phyloP scores from a whole-genome alignment of 2,797 vertebrate species.

The Gephyroberyx darwinii region DNA sequence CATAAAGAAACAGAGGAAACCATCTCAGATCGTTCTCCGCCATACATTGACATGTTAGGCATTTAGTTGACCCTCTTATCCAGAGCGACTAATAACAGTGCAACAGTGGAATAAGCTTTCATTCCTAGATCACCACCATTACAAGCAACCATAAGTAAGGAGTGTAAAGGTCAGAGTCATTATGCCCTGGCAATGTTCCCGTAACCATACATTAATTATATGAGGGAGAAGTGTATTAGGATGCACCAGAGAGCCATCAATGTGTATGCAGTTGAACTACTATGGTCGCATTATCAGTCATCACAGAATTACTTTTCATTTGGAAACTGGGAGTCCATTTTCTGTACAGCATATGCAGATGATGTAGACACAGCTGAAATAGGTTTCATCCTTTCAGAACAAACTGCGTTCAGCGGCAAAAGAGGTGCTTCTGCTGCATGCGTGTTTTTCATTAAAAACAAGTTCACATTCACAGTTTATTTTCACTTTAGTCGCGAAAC shows the following conservation, averaged over 20 bases:
- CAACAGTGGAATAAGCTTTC: background rate
- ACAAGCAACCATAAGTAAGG: background rate
- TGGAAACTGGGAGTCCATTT: too few relatives aligned
- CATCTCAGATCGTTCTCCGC: too few relatives aligned
- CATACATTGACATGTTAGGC: slow-evolving; percentile 6
- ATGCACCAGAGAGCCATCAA: background rate
- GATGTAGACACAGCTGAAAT: background rate
- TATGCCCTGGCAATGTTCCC: background rate
- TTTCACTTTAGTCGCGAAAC: background rate
- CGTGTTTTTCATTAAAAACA: background rate
- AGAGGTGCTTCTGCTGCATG: background rate
- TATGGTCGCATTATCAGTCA: slow-evolving; percentile 1
- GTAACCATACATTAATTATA: background rate
- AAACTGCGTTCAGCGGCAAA: background rate
- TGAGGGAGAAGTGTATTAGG: background rate
- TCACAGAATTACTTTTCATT: background rate
- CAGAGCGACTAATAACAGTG: background rate
- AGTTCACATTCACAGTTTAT: slow-evolving; percentile 6
- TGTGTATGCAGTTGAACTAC: background rate
- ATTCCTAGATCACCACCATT: slow-evolving; percentile 1
- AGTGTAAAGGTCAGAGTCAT: background rate
- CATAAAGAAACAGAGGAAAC: background rate
- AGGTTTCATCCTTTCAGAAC: background rate
- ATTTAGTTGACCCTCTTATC: slow-evolving; percentile 15
- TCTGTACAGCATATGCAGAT: background rate